Conservation (phyloP, 1,140 invertebrate species). For the Drosophila neocordata region DNA sequence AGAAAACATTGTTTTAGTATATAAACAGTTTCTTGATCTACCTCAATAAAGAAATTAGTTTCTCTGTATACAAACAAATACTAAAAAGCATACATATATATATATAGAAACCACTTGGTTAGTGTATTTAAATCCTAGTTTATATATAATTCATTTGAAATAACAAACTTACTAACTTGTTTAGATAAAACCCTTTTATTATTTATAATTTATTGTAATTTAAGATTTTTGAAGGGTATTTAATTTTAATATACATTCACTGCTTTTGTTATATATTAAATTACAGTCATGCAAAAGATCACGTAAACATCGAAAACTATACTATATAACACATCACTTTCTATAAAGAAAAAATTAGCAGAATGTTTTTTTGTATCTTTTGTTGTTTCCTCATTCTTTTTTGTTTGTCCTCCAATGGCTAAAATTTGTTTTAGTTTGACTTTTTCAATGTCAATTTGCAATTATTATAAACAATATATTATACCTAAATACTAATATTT, state of each 20-base stretch:
- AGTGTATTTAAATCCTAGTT: no score
- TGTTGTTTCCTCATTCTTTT: not conserved
- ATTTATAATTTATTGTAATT: no score
- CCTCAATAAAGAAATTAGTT: no score
- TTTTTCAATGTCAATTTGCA: not conserved
- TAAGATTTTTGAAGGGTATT: not conserved
- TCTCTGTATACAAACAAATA: no score
- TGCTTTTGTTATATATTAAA: not conserved
- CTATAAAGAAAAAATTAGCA: not conserved
- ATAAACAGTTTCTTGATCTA: no score
- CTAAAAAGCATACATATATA: no score
- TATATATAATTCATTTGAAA: no score
- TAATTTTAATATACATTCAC: not conserved
- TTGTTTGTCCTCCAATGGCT: not conserved
- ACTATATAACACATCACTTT: not conserved
- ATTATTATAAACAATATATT: not conserved
- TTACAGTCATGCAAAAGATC: conserved; percentile 3
- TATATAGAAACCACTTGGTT: no score
- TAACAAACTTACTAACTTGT: no score
- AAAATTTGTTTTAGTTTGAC: not conserved
- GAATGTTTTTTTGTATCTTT: not conserved
- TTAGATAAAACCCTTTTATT: no score
- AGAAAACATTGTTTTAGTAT: no score
- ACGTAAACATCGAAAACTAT: conserved; percentile 10
- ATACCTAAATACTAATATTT: not conserved